Percentiles rank a stretch among this genome's conserved stretches.
These are phyloP conservation scores for Scolopax mira DNA, from an alignment of 2,113 vertebrate genomes.

Conservation along the genomic window DNA sequence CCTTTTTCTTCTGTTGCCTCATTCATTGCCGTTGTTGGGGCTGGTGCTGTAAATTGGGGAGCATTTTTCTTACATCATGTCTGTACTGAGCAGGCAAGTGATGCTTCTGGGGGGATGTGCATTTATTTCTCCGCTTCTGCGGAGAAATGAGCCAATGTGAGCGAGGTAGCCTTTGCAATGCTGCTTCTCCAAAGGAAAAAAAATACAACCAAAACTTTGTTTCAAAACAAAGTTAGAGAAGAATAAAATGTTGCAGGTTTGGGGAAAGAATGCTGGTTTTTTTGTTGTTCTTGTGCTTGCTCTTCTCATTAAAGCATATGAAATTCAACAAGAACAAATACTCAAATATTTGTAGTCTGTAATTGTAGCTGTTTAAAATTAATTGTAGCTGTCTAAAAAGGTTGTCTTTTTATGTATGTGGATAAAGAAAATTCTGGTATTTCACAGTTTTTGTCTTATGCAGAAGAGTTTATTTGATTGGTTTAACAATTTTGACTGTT, in stretches of 20 bases:
- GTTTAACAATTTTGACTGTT: neutral
- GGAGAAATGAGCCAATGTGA: too few species aligned
- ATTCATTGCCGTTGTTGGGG: neutral
- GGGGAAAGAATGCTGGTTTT: neutral
- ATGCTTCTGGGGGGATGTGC: neutral
- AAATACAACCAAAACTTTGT: neutral
- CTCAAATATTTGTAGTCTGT: neutral
- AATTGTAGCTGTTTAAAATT: neutral
- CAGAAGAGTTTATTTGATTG: neutral
- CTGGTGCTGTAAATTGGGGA: neutral
- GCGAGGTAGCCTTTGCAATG: neutral
- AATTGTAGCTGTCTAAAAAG: neutral
- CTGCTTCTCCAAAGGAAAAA: neutral
- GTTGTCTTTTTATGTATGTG: neutral
- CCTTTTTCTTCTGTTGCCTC: neutral
- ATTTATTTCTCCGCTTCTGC: neutral
- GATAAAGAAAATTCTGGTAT: neutral
- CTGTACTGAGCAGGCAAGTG: neutral
- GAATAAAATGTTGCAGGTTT: neutral
- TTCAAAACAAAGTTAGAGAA: neutral
- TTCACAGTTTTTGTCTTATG: neutral
- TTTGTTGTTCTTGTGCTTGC: neutral
- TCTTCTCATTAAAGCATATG: neutral
- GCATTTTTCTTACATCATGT: neutral
- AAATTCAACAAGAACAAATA: neutral